Evolutionary conservation across 2,888 invertebrate species (phyloP).

Genomic region (Hedychridium roseum): DNA sequence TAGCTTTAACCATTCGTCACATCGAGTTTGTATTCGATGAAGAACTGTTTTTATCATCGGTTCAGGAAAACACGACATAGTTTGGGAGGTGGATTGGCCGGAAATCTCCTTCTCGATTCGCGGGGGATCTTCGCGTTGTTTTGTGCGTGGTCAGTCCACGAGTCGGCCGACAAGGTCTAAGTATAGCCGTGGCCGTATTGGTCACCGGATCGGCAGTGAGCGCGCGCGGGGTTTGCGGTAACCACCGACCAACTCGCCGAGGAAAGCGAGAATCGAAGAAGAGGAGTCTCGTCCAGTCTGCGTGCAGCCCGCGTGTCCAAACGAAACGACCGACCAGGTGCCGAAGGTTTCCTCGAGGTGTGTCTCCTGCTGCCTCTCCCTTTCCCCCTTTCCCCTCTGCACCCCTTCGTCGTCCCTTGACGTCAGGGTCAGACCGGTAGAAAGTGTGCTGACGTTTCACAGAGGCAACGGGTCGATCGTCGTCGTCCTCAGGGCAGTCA

Average conservation of each 20-base stretch:
- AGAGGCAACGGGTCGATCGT: no score
- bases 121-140: slow-evolving; percentile 29
- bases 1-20: no score
- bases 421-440: no score
- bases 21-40: no score
- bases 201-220: slow-evolving; percentile 35
- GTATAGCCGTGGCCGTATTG: slow-evolving; percentile 62
- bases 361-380: not conserved
- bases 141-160: slow-evolving; percentile 49
- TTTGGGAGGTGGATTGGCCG: no score
- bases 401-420: not conserved
- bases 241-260: slow-evolving; percentile 44
- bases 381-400: not conserved
- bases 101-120: no score
- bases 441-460: no score
- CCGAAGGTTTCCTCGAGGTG: slow-evolving; percentile 5
- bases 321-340: slow-evolving; percentile 24
- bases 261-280: slow-evolving; percentile 21
- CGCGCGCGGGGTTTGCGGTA: slow-evolving; percentile 43
- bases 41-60: no score
- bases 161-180: slow-evolving; percentile 50
- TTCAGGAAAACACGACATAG: no score
- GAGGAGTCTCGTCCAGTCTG: slow-evolving; percentile 50
- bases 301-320: slow-evolving; percentile 44
- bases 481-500: no score